phyloP scores from a whole-genome alignment of 37 sponge, comb jelly and placozoan genomes.

The Axinella damicornis region DNA sequence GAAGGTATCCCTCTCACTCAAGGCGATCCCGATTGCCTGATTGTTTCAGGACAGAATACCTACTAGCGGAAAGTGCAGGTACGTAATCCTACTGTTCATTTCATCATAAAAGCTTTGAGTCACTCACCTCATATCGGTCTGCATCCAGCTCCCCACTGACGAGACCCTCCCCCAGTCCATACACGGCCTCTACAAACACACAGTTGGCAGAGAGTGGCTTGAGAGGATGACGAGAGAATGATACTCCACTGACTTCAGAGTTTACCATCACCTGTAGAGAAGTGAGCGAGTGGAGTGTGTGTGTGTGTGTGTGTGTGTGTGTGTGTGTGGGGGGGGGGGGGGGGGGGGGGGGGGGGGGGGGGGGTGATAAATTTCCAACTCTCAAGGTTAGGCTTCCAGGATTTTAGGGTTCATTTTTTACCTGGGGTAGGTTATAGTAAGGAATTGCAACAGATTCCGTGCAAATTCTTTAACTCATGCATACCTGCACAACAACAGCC shows the following conservation, averaged over 20 bases:
- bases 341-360: too few relatives aligned
- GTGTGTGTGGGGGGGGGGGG: too few relatives aligned
- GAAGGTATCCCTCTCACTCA: too few relatives aligned
- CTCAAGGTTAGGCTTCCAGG: too few relatives aligned
- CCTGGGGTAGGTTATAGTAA: too few relatives aligned
- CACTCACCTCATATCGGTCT: slow-evolving; percentile 79
- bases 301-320: not conserved
- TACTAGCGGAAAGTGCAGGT: too few relatives aligned
- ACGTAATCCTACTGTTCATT: not conserved
- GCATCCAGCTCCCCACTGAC: slow-evolving; percentile 87
- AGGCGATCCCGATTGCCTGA: too few relatives aligned
- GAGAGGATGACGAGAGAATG: slow-evolving; percentile 89
- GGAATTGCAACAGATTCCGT: too few relatives aligned
- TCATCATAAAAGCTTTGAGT: not conserved
- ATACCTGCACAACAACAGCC: slow-evolving; percentile 91
- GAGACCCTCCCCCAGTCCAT: slow-evolving; percentile 90
- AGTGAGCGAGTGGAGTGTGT: too few relatives aligned
- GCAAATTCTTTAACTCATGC: not conserved
- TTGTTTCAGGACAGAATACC: too few relatives aligned
- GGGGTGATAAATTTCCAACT: too few relatives aligned
- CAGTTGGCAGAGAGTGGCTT: slow-evolving; percentile 67
- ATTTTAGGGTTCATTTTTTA: too few relatives aligned
- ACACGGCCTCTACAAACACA: slow-evolving; percentile 85
- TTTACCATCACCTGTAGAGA: slow-evolving; percentile 86
- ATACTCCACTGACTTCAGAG: slow-evolving; percentile 84